phyloP scores from a whole-genome alignment of 2,888 invertebrate genomes.

The Platypus cylindrus region DNA sequence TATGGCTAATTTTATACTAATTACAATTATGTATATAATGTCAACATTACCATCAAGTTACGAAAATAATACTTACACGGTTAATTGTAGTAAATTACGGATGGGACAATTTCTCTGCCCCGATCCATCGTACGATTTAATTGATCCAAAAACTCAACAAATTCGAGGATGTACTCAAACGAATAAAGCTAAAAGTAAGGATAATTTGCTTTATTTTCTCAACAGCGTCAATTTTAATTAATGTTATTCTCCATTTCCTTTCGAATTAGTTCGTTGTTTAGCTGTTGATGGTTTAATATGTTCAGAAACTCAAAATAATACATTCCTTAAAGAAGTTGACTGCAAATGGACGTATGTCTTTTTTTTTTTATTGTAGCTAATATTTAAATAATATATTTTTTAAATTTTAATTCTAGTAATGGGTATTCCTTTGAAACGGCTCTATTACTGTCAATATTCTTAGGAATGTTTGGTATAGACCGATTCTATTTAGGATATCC shows the following conservation, averaged over 20 bases:
- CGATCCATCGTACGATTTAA: slow-evolving; percentile 59
- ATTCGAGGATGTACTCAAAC: slow-evolving; percentile 65
- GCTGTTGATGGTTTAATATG: slow-evolving; percentile 77
- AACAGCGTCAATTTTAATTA: background rate
- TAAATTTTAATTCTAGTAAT: slow-evolving; percentile 50
- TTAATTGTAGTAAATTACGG: slow-evolving; percentile 59
- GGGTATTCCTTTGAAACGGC: slow-evolving; percentile 90
- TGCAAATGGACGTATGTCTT: slow-evolving; percentile 90
- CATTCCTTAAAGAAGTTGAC: slow-evolving; percentile 69
- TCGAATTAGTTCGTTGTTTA: slow-evolving; percentile 67
- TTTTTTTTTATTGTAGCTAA: background rate
- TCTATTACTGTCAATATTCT: slow-evolving; percentile 83
- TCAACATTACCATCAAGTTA: too few species aligned
- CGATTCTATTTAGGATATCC: slow-evolving; percentile 98
- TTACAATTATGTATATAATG: too few species aligned
- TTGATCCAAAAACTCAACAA: slow-evolving; percentile 84
- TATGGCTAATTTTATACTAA: too few species aligned
- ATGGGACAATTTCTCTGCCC: slow-evolving; percentile 77
- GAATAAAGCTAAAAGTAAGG: slow-evolving; percentile 64
- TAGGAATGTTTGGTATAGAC: slow-evolving; percentile 97
- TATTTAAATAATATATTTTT: slow-evolving; percentile 10
- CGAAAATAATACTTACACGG: too few species aligned
- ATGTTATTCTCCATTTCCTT: too few species aligned
- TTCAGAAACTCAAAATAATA: slow-evolving; percentile 61
- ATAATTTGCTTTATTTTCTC: slow-evolving; percentile 1